A percentile compares a stretch with the other conserved stretches of the same genome.
phyloP scores from a whole-genome alignment of 2,797 vertebrate species.

The Urophycis tenuis region DNA sequence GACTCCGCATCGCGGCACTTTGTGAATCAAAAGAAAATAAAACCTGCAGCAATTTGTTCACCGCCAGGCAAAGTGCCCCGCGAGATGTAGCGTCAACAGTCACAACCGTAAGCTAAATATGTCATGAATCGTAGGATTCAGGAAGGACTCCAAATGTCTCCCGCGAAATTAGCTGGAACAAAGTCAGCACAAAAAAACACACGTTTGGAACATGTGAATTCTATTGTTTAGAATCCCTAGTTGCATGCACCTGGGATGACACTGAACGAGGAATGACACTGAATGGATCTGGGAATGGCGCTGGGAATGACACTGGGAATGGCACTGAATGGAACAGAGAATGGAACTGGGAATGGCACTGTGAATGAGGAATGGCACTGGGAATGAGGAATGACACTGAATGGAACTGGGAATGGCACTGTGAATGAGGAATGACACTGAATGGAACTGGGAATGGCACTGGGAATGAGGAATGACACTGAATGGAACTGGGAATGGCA shows the following conservation, averaged over 20 bases:
- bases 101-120: neutral
- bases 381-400: neutral
- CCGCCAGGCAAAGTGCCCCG: neutral
- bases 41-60: neutral
- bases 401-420: neutral
- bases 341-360: neutral
- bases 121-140: neutral
- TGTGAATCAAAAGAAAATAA: slow-evolving; percentile 31
- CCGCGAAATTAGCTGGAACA: neutral
- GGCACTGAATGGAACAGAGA: no score
- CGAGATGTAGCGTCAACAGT: neutral
- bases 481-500: no score
- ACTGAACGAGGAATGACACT: neutral
- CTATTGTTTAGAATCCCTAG: neutral
- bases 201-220: neutral
- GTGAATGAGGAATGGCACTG: neutral
- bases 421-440: no score
- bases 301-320: no score
- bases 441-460: no score
- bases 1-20: slow-evolving; percentile 18
- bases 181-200: neutral
- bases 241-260: neutral
- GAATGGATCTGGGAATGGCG: no score
- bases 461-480: neutral
- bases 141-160: neutral